Conservation (phyloP, 2,113 vertebrate species). For the Raja brachyura region DNA sequence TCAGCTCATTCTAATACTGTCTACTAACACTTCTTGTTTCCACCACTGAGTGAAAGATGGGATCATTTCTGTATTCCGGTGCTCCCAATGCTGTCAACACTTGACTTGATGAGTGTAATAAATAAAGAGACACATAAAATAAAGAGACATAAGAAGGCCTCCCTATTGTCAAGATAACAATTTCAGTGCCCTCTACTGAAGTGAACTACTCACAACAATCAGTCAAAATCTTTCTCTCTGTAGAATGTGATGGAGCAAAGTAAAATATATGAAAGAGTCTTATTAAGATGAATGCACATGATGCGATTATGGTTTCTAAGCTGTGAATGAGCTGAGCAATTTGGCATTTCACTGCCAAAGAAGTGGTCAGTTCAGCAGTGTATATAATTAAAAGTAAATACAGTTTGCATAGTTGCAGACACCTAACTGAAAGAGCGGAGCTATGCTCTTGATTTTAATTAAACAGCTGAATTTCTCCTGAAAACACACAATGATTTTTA, state of each 20-base stretch:
- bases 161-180: neutral
- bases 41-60: neutral
- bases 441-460: neutral
- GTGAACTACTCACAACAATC: neutral
- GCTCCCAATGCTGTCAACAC: neutral
- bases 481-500: neutral
- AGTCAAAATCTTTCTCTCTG: neutral
- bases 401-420: neutral
- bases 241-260: neutral
- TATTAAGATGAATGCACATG: neutral
- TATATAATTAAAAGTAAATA: neutral
- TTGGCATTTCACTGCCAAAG: neutral
- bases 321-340: neutral
- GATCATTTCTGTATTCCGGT: neutral
- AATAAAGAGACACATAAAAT: neutral
- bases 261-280: neutral
- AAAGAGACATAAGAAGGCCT: neutral
- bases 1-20: neutral
- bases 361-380: neutral
- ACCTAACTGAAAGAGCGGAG: neutral
- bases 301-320: neutral
- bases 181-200: neutral
- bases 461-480: neutral
- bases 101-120: neutral
- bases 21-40: neutral